Percentiles rank a stretch among this genome's conserved stretches.
Conservation (phyloP, 2,888 invertebrate species). For the Acleris sparsana region DNA sequence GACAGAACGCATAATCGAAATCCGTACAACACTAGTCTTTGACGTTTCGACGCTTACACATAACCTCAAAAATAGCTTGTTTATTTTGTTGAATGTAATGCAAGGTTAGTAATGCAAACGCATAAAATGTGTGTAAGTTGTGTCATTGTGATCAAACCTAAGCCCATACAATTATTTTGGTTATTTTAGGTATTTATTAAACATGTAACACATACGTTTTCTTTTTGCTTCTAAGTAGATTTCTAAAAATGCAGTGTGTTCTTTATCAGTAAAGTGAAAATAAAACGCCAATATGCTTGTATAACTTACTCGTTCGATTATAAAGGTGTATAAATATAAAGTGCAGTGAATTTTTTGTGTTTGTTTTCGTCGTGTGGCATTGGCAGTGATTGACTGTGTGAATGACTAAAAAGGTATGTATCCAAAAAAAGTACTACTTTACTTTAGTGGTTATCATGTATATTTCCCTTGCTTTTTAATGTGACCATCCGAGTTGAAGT, state of each 20-base stretch:
- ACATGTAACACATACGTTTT: background rate
- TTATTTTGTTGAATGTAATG: conserved; percentile 30
- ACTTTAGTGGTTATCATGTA: no score
- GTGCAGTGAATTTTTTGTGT: no score
- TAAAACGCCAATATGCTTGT: background rate
- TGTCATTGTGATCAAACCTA: background rate
- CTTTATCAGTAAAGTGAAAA: background rate
- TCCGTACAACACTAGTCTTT: conserved; percentile 39
- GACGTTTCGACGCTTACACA: conserved; percentile 51
- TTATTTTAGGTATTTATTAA: background rate
- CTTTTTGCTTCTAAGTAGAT: conserved; percentile 3
- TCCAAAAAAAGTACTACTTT: no score
- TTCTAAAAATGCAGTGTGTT: conserved; percentile 5
- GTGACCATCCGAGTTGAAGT: no score
- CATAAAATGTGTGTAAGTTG: background rate
- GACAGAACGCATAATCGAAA: background rate
- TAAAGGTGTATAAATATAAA: no score
- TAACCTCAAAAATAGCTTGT: conserved; percentile 45
- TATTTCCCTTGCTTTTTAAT: no score
- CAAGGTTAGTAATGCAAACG: background rate
- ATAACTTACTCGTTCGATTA: no score
- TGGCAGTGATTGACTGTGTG: no score
- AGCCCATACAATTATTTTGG: background rate
- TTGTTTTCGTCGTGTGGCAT: no score
- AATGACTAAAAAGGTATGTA: no score